Evolutionary conservation across 1,140 invertebrate species (phyloP).

Genomic region (Pemphigus obesinymphae): DNA sequence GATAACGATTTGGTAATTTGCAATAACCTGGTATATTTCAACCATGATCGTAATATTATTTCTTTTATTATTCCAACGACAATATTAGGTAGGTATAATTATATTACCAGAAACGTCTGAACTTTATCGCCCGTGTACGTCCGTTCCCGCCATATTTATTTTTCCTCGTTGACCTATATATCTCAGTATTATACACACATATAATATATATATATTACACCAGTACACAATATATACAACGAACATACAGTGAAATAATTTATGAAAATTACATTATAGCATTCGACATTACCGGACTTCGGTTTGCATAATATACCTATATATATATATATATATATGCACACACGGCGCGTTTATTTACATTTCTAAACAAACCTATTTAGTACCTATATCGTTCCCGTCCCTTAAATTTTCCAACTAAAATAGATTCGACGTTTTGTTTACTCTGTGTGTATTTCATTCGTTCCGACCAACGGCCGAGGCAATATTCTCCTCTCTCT

Average conservation of each 20-base stretch:
- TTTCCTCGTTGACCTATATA: neutral
- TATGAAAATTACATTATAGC: neutral
- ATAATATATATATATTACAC: neutral
- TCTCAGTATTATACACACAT: neutral
- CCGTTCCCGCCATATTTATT: neutral
- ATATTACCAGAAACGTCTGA: neutral
- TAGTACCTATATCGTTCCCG: neutral
- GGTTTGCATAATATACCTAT: neutral
- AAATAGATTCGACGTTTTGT: neutral
- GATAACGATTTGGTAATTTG: too few relatives aligned
- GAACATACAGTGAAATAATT: neutral
- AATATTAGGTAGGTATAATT: neutral
- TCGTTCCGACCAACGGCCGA: too few relatives aligned
- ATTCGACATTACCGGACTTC: neutral
- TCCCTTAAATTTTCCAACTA: neutral
- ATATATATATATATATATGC: too few relatives aligned
- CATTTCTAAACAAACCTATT: neutral
- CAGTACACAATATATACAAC: neutral
- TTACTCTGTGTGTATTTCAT: neutral
- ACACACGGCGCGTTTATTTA: neutral
- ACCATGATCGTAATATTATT: too few relatives aligned
- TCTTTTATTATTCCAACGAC: neutral
- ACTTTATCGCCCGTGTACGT: neutral
- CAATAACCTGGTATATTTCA: too few relatives aligned
- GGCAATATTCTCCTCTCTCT: too few relatives aligned